Percentiles rank a stretch among this genome's conserved stretches.
These are phyloP conservation scores for Periophthalmodon schlosseri DNA, from an alignment of 2,113 vertebrate species.

Conservation along the genomic window DNA sequence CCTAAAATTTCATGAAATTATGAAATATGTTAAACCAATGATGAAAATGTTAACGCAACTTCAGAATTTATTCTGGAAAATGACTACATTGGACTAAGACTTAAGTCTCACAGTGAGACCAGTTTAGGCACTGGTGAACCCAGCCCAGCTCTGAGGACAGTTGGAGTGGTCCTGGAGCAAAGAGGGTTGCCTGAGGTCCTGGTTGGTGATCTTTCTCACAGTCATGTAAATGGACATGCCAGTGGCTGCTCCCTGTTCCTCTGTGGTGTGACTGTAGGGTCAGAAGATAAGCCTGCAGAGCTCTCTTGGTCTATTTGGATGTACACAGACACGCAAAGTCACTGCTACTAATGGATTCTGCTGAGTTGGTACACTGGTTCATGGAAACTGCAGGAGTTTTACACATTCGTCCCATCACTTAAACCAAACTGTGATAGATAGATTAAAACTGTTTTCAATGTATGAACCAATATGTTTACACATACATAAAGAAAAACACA, in stretches of 20 bases:
- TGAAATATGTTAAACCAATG: no score
- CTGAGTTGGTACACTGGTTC: conserved; percentile 1
- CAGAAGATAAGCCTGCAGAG: conserved; percentile 31
- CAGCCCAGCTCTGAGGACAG: not conserved
- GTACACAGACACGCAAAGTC: not conserved
- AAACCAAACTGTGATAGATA: not conserved
- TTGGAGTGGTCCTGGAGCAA: not conserved
- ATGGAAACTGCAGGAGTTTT: not conserved
- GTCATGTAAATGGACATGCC: conserved; percentile 48
- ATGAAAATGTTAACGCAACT: not conserved
- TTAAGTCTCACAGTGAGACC: not conserved
- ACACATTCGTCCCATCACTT: not conserved
- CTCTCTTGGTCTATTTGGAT: conserved; percentile 1
- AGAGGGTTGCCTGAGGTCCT: conserved; percentile 27
- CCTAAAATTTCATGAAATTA: no score
- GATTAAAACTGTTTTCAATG: not conserved
- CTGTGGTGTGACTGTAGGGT: conserved; percentile 32
- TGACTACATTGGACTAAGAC: not conserved
- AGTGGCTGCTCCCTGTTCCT: conserved; percentile 29
- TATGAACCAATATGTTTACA: not conserved
- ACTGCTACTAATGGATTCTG: conserved; percentile 12
- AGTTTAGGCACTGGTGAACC: not conserved
- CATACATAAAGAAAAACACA: not conserved
- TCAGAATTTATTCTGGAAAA: not conserved
- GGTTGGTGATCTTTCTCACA: conserved; percentile 44